Evolutionary conservation across 2,113 vertebrate genomes (phyloP).

Genomic region (Lophochroa leadbeateri): DNA sequence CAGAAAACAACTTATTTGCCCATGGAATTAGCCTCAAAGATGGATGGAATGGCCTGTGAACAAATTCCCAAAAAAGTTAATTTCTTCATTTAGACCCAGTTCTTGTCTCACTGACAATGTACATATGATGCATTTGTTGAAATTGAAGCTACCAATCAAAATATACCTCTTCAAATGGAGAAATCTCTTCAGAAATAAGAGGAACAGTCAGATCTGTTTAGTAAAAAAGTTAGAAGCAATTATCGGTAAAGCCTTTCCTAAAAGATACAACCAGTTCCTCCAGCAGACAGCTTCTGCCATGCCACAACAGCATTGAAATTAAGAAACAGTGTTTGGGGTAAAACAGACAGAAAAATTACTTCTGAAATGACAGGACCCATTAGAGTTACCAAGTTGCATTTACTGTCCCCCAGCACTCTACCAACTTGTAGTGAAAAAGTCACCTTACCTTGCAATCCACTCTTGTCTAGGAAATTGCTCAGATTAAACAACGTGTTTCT

Average conservation of each 20-base stretch:
- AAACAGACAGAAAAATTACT: neutral
- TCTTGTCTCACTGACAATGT: neutral
- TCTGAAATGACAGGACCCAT: neutral
- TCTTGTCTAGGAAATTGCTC: conserved; percentile 99
- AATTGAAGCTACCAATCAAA: neutral
- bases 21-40: neutral
- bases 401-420: neutral
- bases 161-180: neutral
- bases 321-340: neutral
- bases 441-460: conserved; percentile 91
- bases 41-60: accelerated
- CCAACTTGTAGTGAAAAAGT: neutral
- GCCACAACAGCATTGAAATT: neutral
- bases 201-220: neutral
- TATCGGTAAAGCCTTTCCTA: neutral
- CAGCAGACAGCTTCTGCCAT: neutral
- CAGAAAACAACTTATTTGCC: neutral
- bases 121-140: neutral
- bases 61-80: neutral
- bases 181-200: neutral
- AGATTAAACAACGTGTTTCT: conserved; percentile 98
- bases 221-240: neutral
- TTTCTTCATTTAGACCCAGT: neutral
- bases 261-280: neutral
- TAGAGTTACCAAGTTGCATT: neutral